Base-by-base conservation (phyloP, 2,888 invertebrate species). In the Folsomia manolachei region DNA sequence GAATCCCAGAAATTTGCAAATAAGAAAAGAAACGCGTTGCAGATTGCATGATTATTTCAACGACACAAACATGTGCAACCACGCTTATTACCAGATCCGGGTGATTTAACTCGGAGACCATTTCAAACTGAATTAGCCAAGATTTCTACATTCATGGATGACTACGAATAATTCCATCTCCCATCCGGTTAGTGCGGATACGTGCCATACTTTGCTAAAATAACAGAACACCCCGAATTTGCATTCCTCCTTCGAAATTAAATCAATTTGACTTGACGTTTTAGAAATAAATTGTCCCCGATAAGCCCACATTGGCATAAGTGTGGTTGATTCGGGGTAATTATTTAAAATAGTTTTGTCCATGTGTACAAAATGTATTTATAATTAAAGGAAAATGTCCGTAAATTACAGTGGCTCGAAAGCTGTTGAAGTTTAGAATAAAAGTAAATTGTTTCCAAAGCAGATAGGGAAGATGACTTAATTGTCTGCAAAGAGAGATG, bases 1-100 rank as follows among this genome's bases (percentile, higher is more conserved):
- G 67, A 67, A 67, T 67, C 25, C 67, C 19, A 67, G 56, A 67
- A 56, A 56, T 56, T 67, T 67, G 67, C 67, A 56, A 67, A 67
- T 67, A 66, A 23, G 39, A 39, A 39, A 39, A 39, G 39, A 39
- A 39, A 19, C 56, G 56, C 56, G n/a, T 56, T 62, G 14, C 60
- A 67, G 67, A 67, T 67, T 53, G 14, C n/a, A 25, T n/a, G 67
- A 67, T 67, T 51, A 67, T 67, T 67, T 67, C 60, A 67, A 56
- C 66, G 39, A 39, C 56, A 7, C 39, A 39, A 39, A 39, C 14
- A 39, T 39, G 39, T 39, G 39, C 56, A 56, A 56, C n/a, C 4
- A 19, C n/a, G n/a, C 56, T 19, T 18, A 56, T 56, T 14, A 56
- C 19, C 7, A 7, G 56, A 56, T 56, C 18, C 56, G 56, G n/a